Evolutionary conservation across 2,113 vertebrate genomes (phyloP), one percentile per base, ranked within the genome.

Genomic region (Arenaria interpres): DNA sequence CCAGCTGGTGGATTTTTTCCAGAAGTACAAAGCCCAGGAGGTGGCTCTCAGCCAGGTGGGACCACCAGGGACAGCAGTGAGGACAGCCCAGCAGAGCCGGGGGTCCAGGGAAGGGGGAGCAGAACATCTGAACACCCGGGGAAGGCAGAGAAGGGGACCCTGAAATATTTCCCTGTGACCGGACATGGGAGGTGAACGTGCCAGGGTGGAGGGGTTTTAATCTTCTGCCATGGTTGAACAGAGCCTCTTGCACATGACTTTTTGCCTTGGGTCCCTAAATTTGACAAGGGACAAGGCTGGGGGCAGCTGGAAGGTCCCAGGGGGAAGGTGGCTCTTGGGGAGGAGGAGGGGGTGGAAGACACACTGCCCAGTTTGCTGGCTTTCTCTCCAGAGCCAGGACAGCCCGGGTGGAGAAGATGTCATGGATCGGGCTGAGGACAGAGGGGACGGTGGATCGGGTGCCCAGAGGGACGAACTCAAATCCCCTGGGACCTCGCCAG

Each of bases 1-100:
- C 27, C 20, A 50, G 32, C 79, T 96, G 79, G 10, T 96, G 83
- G 92, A 85, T 14, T 95, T 95, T 56, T 94, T 96, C 92, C 37
- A 88, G 56, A 60, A 67, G 18, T 67, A 53, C 57, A 60, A 74
- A 85, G 60, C 21, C 46, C 60, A 28, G 56, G 66, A 85, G 33
- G 6, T 2, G 12, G 12, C 20, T 33, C 13, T 11, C 11, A 39
- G 33, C 39, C 50, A 88, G 94, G 94, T 95, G 75, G 66, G 92
- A 66, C 23, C 46, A 0, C 7, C 3, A 4, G 37, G 39, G n/a
- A 62, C 39, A 56, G 88, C 56, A 24, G 15, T 57, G 48, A 37
- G 69, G 59, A n/a, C 24, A 75, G 62, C 48, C 28, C 32, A 19
- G 56, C 63, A 64, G 63, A 39, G 64, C 39, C 28, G 6, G 10